Conservation (phyloP, 2,797 vertebrate genomes). For the Gambusia yucatana region DNA sequence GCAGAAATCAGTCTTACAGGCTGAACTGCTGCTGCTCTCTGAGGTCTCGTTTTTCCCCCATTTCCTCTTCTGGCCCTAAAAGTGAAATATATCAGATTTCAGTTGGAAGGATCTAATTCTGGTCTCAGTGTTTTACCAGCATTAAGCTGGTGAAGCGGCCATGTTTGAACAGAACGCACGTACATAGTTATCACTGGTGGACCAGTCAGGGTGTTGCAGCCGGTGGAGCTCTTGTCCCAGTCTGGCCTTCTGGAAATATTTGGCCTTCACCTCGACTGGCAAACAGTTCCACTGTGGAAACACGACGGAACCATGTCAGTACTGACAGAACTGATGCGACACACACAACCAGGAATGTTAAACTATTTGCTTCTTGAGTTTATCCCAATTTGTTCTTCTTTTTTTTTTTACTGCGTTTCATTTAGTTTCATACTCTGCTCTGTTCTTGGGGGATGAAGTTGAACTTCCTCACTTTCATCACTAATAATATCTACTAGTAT, state of each 20-base stretch:
- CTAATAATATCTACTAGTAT: too few species aligned
- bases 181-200: neutral
- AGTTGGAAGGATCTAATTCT: neutral
- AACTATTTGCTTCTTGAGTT: neutral
- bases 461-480: neutral
- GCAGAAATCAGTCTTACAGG: neutral
- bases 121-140: neutral
- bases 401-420: neutral
- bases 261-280: neutral
- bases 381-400: neutral
- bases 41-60: neutral
- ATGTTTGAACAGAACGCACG: neutral
- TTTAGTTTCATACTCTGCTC: neutral
- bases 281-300: neutral
- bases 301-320: neutral
- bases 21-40: neutral
- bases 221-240: neutral
- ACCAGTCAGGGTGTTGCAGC: neutral
- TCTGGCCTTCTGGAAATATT: neutral
- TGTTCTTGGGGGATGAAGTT: neutral
- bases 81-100: neutral
- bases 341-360: neutral
- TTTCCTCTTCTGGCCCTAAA: neutral
- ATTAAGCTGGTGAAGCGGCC: neutral
- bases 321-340: neutral